Percentiles rank a stretch among this genome's conserved stretches.
Evolutionary conservation across 2,113 vertebrate genomes (phyloP).

Genomic region (Sarotherodon lohbergeri): DNA sequence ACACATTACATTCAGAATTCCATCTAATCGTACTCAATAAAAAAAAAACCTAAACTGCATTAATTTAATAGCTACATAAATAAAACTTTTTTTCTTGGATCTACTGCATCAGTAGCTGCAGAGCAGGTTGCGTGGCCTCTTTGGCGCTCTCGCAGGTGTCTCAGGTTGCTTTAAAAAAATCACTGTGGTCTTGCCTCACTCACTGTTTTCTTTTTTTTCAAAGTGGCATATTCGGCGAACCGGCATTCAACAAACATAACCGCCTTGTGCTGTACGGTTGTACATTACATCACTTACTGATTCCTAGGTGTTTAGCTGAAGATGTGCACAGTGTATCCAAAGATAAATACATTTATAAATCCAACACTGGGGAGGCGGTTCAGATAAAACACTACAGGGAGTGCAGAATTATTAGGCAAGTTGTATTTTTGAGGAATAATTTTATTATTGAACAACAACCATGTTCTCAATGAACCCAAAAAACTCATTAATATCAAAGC

Average conservation of each 20-base stretch:
- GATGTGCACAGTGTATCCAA: neutral
- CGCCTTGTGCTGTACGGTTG: neutral
- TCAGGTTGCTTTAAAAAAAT: neutral
- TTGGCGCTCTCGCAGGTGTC: neutral
- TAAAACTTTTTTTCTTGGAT: neutral
- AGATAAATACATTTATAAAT: neutral
- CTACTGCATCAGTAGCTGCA: neutral
- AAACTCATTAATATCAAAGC: too few species aligned
- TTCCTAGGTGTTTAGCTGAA: neutral
- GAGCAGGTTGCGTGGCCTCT: neutral
- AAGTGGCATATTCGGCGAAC: neutral
- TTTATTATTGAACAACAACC: too few species aligned
- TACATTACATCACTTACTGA: neutral
- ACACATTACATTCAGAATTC: neutral
- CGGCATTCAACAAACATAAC: neutral
- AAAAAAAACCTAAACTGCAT: neutral
- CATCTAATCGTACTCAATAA: rapidly evolving
- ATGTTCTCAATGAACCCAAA: too few species aligned
- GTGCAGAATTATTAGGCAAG: too few species aligned
- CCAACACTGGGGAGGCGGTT: neutral
- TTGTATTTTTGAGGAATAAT: too few species aligned
- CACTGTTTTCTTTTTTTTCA: neutral
- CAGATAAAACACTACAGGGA: neutral
- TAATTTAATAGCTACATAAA: neutral
- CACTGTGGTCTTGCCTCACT: neutral